These are phyloP conservation scores for Archips xylosteana DNA, from an alignment of 2,888 invertebrate species.

Conservation along the genomic window DNA sequence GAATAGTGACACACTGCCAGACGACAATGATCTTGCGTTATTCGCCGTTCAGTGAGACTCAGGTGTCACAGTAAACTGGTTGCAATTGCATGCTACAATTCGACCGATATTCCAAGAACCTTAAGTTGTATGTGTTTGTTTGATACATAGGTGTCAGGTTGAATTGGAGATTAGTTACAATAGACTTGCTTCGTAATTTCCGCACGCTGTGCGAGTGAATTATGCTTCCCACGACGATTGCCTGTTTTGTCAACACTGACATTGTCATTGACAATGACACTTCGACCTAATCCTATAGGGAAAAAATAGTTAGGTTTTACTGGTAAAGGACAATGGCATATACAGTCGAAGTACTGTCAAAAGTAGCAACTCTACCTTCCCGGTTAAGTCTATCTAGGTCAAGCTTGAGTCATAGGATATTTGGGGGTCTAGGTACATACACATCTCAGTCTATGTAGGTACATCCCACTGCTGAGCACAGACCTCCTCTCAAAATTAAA, in stretches of 20 bases:
- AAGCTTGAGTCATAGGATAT: too few relatives aligned
- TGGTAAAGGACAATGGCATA: background rate
- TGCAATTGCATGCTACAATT: background rate
- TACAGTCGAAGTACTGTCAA: too few relatives aligned
- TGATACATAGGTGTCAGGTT: background rate
- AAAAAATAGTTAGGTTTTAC: background rate
- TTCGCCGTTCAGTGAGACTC: background rate
- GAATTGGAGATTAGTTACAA: conserved; percentile 4
- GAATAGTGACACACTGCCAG: background rate
- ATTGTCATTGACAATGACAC: conserved; percentile 1
- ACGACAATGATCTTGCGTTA: background rate
- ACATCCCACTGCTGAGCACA: too few relatives aligned
- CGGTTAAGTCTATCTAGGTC: too few relatives aligned
- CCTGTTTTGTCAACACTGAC: conserved; percentile 29
- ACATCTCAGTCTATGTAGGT: too few relatives aligned
- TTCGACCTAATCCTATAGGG: background rate
- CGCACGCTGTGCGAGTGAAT: conserved; percentile 14
- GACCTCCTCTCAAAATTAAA: too few relatives aligned
- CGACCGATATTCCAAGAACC: background rate
- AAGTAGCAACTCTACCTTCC: too few relatives aligned
- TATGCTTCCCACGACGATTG: conserved; percentile 15
- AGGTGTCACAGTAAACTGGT: conserved; percentile 21
- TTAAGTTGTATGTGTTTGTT: background rate
- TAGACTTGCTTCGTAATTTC: conserved; percentile 19
- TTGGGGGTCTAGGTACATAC: too few relatives aligned